A percentile compares a stretch with the other conserved stretches of the same genome.
Evolutionary conservation across 2,797 vertebrate genomes (phyloP).

Genomic region (Anisognathus igniventris): DNA sequence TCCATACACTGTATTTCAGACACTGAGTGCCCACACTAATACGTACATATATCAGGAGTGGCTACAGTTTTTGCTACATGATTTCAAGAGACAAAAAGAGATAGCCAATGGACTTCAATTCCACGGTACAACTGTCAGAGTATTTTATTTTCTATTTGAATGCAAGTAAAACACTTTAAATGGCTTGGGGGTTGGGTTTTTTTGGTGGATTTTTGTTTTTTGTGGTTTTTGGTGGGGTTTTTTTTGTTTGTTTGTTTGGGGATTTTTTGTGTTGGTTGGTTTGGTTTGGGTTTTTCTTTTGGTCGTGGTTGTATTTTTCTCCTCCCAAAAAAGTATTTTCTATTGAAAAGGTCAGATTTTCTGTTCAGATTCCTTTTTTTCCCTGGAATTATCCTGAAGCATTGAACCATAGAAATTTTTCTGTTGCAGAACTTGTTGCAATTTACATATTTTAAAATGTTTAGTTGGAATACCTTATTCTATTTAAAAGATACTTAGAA

Average conservation of each 20-base stretch:
- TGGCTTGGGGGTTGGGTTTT: background rate
- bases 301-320: rapidly evolving
- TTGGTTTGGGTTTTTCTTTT: background rate
- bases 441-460: background rate
- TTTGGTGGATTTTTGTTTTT: background rate
- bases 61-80: background rate
- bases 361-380: background rate
- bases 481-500: background rate
- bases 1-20: conserved; percentile 32
- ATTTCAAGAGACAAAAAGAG: conserved; percentile 12
- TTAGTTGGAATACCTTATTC: background rate
- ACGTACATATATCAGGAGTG: background rate
- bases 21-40: background rate
- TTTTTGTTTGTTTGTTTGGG: background rate
- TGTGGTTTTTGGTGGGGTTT: background rate
- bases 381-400: background rate
- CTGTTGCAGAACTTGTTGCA: background rate
- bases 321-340: background rate
- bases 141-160: background rate
- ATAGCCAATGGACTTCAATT: background rate
- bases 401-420: background rate
- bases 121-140: background rate
- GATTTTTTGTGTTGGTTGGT: rapidly evolving
- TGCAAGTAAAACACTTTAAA: background rate
- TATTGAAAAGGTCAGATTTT: background rate